These are phyloP conservation scores for Pentalonia nigronervosa DNA, from an alignment of 1,140 invertebrate genomes.

Conservation along the genomic window DNA sequence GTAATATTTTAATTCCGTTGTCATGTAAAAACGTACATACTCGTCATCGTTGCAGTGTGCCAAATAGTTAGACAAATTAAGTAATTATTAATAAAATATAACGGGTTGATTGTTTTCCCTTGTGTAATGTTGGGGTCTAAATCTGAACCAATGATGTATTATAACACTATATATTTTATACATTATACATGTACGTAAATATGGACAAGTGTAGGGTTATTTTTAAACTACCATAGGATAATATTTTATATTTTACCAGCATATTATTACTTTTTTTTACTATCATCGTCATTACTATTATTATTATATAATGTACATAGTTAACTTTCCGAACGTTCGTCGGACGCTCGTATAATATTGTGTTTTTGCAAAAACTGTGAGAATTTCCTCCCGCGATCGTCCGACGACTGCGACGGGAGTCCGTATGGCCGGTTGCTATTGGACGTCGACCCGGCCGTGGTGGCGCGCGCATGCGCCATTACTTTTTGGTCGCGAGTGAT, in stretches of 20 bases:
- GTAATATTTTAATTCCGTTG: constrained; percentile 40
- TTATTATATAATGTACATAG: not conserved
- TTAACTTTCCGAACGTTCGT: not conserved
- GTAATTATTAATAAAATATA: not conserved
- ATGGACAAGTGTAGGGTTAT: not conserved
- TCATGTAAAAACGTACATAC: not conserved
- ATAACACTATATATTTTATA: not conserved
- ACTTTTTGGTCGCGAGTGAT: not conserved
- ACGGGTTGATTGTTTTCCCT: not conserved
- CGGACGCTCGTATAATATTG: not conserved
- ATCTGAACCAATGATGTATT: not conserved
- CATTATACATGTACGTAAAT: not conserved
- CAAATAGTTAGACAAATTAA: not conserved
- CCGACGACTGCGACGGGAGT: not conserved
- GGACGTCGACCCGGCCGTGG: not conserved
- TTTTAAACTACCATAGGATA: not conserved
- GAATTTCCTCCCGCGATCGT: not conserved
- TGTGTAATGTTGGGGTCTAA: not conserved
- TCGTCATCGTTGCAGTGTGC: not conserved
- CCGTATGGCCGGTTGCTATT: not conserved
- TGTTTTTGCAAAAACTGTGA: not conserved
- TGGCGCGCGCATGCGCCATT: not conserved
- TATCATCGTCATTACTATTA: not conserved
- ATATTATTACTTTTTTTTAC: not conserved
- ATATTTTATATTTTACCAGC: not conserved